Percentiles rank a stretch among this genome's conserved stretches.
Conservation (phyloP, 2,888 invertebrate species). For the Myopa testacea region DNA sequence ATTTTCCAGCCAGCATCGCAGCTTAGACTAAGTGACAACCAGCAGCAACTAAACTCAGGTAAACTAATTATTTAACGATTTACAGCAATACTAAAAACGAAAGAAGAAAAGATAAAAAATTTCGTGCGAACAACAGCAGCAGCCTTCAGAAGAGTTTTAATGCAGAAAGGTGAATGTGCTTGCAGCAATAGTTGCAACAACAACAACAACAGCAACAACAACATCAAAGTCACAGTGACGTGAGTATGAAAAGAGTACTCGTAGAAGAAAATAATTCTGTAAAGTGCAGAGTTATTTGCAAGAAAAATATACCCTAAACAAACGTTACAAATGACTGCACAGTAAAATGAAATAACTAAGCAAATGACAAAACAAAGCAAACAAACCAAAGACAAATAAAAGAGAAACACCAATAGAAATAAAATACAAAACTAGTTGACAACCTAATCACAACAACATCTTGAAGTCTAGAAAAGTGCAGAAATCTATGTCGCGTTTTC, state of each 20-base stretch:
- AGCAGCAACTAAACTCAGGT: slow-evolving; percentile 13
- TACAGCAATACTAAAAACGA: slow-evolving; percentile 22
- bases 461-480: not conserved
- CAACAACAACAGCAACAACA: not conserved
- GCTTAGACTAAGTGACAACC: not conserved
- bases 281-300: not conserved
- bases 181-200: not conserved
- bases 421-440: not conserved
- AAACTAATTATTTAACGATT: slow-evolving; percentile 27
- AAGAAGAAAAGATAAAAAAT: slow-evolving; percentile 2
- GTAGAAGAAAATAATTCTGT: too few relatives aligned
- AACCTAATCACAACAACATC: not conserved
- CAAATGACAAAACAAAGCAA: not conserved
- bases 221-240: too few relatives aligned
- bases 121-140: not conserved
- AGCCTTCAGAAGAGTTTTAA: not conserved
- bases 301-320: not conserved
- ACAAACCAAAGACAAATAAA: not conserved
- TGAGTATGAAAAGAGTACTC: too few relatives aligned
- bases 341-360: slow-evolving; percentile 17
- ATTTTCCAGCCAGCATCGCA: slow-evolving; percentile 3
- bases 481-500: not conserved
- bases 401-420: too few relatives aligned
- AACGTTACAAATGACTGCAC: slow-evolving; percentile 27
- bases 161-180: slow-evolving; percentile 16